Conservation (phyloP, 1,140 invertebrate genomes). For the Thrips palmi region DNA sequence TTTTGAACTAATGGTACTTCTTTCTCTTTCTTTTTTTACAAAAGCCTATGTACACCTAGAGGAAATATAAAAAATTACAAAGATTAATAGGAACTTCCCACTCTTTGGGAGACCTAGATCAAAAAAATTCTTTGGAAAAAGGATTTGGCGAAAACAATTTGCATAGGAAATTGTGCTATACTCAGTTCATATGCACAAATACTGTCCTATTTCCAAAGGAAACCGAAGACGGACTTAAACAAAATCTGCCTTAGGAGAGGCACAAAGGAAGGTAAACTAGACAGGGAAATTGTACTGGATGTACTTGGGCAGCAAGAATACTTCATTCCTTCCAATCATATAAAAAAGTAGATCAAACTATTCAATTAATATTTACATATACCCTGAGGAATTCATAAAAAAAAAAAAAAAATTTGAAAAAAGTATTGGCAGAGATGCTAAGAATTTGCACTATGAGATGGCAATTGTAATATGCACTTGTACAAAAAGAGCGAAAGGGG, state of each 20-base stretch:
- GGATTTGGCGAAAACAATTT: no score
- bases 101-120: no score
- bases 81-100: no score
- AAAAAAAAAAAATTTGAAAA: constrained; percentile 1
- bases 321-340: no score
- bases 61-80: no score
- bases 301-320: constrained; percentile 13
- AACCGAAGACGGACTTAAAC: constrained; percentile 6
- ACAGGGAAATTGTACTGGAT: constrained; percentile 13
- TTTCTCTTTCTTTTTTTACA: no score
- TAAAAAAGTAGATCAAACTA: constrained; percentile 7
- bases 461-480: not conserved
- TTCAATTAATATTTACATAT: constrained; percentile 3
- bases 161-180: constrained; percentile 10
- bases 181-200: not conserved
- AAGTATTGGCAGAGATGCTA: not conserved
- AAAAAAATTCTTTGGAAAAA: no score
- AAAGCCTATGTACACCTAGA: no score
- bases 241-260: constrained; percentile 6
- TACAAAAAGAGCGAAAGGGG: constrained; percentile 8
- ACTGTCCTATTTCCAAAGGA: constrained; percentile 1
- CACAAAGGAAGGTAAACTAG: constrained; percentile 11
- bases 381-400: constrained; percentile 1
- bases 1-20: no score
- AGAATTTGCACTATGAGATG: not conserved